Evolutionary conservation across 2,797 vertebrate genomes (phyloP), one percentile per base, ranked within the genome.

Genomic region (Martes flavigula): DNA sequence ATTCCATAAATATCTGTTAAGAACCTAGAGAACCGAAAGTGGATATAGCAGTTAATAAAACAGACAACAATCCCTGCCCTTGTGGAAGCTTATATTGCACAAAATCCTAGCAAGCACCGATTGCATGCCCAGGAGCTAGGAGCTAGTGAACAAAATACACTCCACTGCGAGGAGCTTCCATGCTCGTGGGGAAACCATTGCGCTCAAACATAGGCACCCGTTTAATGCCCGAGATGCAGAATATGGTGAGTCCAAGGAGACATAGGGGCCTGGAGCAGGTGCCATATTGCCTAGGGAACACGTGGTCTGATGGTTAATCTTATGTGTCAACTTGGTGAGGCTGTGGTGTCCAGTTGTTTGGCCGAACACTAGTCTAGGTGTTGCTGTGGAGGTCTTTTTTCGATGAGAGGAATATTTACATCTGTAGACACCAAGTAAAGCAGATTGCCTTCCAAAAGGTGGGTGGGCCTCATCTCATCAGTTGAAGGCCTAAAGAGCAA

Each of bases 91-190:
- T 30, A 2, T 10, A 15, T 5, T 27, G 32, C 38, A 51, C 48
- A 2, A 13, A 4, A 9, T 32, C 7, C 7, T 7, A 10, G 2
- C 40, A 27, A 56, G 27, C 7, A 18, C 40, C 20, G 3, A 1
- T 0, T 2, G 7, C 4, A 12, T 1, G 58, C 66, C 40, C 64
- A 23, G 32, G 15, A 32, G 27, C 56, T 5, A 4, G 40, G 20
- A 20, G 35, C n/a, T 2, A 12, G 23, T 0, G 30, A 35, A 6
- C 0, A 0, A 20, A 23, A 10, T 3, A 27, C 18, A 20, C 2
- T 54, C 68, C 62, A 12, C 2, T 6, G 20, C 8, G 2, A 0
- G 3, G 35, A 15, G 15, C 62, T 2, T 11, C 56, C 32, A 0
- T 1, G 14, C 54, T 84, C 7, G 1, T 0, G 1, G n/a, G 23